Evolutionary conservation across 2,797 vertebrate genomes (phyloP).

Genomic region (Amblyopsis hoosieri): DNA sequence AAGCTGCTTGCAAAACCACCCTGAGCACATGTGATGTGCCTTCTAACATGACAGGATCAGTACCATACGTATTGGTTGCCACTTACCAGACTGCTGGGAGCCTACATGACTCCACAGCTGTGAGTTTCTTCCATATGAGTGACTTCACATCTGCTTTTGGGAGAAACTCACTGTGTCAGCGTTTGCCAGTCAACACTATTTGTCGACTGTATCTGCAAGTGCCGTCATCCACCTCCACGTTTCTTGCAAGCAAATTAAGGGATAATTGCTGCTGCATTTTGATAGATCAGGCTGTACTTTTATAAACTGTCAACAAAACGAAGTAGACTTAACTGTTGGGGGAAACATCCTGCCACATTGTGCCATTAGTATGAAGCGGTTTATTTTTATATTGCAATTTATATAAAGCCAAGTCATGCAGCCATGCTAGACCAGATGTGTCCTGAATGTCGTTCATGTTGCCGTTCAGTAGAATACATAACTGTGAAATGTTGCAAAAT

Average conservation of each 20-base stretch:
- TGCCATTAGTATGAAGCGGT: no score
- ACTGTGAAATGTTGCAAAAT: conserved; percentile 30
- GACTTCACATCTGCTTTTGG: neutral
- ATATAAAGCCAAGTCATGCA: conserved; percentile 11
- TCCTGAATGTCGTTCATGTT: conserved; percentile 16
- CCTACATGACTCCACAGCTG: conserved; percentile 38
- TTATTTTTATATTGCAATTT: conserved; percentile 2
- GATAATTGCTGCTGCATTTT: no score
- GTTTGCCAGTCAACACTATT: no score
- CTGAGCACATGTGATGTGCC: conserved; percentile 87
- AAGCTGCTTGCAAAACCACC: conserved; percentile 92
- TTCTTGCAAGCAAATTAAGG: no score
- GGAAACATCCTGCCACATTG: no score
- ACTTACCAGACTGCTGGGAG: neutral
- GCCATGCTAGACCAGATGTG: conserved; percentile 10
- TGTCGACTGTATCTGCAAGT: no score
- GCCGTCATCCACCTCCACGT: no score
- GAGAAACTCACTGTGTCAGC: no score
- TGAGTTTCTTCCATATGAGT: neutral
- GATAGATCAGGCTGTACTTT: no score
- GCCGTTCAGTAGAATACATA: conserved; percentile 25
- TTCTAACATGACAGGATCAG: conserved; percentile 40
- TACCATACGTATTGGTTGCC: conserved; percentile 20
- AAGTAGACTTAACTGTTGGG: no score
- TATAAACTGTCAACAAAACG: no score